Evolutionary conservation across 2,113 vertebrate genomes (phyloP).

Genomic region (Pyxicephalus adspersus): DNA sequence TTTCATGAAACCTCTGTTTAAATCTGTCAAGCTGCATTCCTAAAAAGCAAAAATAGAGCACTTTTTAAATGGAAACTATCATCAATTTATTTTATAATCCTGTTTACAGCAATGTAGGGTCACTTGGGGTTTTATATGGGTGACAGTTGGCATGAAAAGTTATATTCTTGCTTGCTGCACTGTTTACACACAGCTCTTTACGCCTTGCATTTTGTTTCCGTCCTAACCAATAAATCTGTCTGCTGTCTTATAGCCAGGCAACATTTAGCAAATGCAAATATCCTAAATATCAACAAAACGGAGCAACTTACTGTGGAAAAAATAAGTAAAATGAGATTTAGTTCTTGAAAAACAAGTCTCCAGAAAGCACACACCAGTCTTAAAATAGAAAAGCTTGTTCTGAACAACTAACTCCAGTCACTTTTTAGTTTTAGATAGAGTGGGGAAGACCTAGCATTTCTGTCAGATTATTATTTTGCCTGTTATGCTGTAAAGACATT

Average conservation of each 20-base stretch:
- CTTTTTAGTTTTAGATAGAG: too few relatives aligned
- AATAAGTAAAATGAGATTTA: background rate
- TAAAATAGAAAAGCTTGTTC: too few relatives aligned
- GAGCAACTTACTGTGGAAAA: background rate
- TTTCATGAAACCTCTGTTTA: slow-evolving; percentile 15
- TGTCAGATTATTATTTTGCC: too few relatives aligned
- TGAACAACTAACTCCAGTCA: too few relatives aligned
- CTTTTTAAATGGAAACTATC: slow-evolving; percentile 34
- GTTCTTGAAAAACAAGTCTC: too few relatives aligned
- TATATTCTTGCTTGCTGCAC: slow-evolving; percentile 8
- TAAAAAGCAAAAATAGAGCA: slow-evolving; percentile 42
- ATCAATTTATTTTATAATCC: slow-evolving; percentile 43
- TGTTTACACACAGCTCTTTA: slow-evolving; percentile 8
- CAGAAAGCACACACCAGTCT: too few relatives aligned
- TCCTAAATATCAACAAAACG: slow-evolving; percentile 14
- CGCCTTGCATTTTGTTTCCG: background rate
- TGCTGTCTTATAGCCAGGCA: background rate
- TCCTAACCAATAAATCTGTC: background rate
- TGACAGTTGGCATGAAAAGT: slow-evolving; percentile 35
- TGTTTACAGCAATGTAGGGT: slow-evolving; percentile 37
- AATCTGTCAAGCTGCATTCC: slow-evolving; percentile 38
- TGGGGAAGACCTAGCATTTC: too few relatives aligned
- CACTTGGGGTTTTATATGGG: slow-evolving; percentile 30
- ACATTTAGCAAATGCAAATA: slow-evolving; percentile 9
- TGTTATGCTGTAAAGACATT: too few relatives aligned